phyloP scores from a whole-genome alignment of 2,797 vertebrate species.

The Mareca penelope region DNA sequence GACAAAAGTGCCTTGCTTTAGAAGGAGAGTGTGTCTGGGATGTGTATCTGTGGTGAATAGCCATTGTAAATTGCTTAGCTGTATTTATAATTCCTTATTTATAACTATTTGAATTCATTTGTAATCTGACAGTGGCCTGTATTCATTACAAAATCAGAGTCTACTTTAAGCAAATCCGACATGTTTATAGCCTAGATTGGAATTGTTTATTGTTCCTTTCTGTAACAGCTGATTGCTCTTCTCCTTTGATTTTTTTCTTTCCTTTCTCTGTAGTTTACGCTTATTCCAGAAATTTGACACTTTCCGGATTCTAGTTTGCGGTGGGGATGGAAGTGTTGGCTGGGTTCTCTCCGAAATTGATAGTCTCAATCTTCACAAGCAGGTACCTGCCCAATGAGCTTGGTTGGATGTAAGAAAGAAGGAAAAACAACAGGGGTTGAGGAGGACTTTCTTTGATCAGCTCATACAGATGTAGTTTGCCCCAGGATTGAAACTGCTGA shows the following conservation, averaged over 20 bases:
- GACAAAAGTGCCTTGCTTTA: background rate
- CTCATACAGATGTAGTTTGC: background rate
- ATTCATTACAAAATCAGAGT: background rate
- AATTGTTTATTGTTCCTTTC: background rate
- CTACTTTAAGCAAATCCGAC: background rate
- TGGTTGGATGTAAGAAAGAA: background rate
- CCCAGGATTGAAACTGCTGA: background rate
- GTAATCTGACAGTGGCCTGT: background rate
- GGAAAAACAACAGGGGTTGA: background rate
- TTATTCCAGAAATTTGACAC: conserved; percentile 98
- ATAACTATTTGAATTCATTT: background rate
- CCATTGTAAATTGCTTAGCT: background rate
- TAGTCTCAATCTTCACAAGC: conserved; percentile 92
- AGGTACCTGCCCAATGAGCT: conserved; percentile 78
- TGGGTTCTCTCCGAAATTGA: conserved; percentile 99
- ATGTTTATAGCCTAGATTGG: background rate
- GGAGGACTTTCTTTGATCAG: background rate
- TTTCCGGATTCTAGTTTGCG: conserved; percentile 96
- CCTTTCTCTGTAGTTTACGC: conserved; percentile 82
- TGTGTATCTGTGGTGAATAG: background rate
- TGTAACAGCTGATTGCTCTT: conserved; percentile 2
- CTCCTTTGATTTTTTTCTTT: background rate
- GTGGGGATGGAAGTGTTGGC: conserved; percentile 95
- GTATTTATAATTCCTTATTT: background rate
- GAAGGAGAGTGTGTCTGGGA: background rate